These are phyloP conservation scores for Heliornis fulica DNA, from an alignment of 2,113 vertebrate species.

Conservation along the genomic window DNA sequence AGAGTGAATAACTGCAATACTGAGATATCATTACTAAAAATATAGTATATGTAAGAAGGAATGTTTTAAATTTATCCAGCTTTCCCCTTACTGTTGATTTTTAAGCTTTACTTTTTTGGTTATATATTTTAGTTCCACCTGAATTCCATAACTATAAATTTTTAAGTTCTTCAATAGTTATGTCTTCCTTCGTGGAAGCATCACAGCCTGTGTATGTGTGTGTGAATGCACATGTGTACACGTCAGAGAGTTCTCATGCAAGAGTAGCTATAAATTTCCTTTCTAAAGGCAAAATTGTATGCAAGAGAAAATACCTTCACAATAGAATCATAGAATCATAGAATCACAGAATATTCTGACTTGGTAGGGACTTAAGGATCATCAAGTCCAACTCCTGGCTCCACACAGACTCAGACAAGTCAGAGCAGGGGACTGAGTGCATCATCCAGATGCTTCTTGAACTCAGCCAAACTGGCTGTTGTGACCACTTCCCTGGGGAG, in stretches of 20 bases:
- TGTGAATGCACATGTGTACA: not conserved
- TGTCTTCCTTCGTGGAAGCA: not conserved
- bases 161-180: not conserved
- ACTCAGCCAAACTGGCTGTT: no score
- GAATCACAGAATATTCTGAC: no score
- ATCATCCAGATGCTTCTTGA: no score
- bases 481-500: no score
- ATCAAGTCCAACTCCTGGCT: no score
- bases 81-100: not conserved
- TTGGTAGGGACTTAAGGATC: no score
- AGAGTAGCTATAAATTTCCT: not conserved
- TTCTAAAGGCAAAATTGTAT: not conserved
- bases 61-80: not conserved
- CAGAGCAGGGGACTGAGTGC: no score
- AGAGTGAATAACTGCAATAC: not conserved
- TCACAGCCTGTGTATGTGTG: not conserved
- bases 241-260: not conserved
- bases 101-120: not conserved
- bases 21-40: not conserved
- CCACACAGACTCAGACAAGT: no score
- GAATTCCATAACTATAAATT: not conserved
- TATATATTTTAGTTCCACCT: not conserved
- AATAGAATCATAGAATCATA: no score
- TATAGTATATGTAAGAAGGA: not conserved
- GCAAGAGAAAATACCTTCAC: not conserved